These are phyloP conservation scores for Tursiops truncatus DNA, from an alignment of 2,113 vertebrate species.

Conservation along the genomic window DNA sequence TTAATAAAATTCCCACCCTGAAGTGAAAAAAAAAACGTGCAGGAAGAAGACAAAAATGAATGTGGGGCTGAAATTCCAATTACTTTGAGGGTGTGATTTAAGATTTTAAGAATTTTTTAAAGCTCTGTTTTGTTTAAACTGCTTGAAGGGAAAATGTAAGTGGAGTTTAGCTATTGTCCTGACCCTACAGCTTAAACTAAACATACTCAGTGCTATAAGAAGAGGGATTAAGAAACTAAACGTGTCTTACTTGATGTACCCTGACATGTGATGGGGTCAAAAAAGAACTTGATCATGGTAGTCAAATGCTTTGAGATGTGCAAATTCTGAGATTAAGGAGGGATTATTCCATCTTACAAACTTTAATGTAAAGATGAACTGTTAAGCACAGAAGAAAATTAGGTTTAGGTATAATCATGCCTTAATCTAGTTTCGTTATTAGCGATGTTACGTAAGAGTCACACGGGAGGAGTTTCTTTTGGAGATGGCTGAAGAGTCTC, in stretches of 20 bases:
- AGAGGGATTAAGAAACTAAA: background rate
- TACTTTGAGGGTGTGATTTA: background rate
- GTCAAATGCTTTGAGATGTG: background rate
- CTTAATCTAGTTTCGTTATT: background rate
- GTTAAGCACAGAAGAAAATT: background rate
- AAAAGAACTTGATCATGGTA: background rate
- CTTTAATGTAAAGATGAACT: background rate
- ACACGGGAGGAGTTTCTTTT: background rate
- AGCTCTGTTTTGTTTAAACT: background rate
- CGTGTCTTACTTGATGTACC: background rate
- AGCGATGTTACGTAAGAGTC: background rate
- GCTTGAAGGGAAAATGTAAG: background rate
- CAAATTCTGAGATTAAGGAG: background rate
- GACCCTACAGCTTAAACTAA: background rate
- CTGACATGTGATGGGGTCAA: background rate
- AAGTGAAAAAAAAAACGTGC: background rate
- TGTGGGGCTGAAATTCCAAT: background rate
- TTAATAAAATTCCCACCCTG: background rate
- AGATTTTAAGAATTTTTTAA: background rate
- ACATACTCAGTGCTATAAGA: background rate
- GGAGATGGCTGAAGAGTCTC: background rate
- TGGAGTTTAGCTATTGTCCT: background rate
- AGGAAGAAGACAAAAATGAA: background rate
- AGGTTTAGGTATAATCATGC: background rate
- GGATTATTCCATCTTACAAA: background rate